These are phyloP conservation scores for Sarcophaga subvicina DNA, from an alignment of 2,888 invertebrate genomes.

Conservation along the genomic window DNA sequence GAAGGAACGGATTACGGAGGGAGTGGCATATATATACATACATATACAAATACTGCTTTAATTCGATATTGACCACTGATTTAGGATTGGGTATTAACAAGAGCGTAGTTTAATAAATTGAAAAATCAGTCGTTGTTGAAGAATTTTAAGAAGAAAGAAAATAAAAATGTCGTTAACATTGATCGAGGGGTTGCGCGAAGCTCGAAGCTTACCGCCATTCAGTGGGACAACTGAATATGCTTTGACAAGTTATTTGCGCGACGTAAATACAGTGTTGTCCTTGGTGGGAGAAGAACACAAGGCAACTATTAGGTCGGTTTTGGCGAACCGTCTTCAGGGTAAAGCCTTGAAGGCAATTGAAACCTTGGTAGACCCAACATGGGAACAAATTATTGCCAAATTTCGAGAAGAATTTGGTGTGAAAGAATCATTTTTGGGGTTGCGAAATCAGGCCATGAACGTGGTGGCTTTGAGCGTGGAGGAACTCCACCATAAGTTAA, in stretches of 20 bases:
- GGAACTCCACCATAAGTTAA: slow-evolving; percentile 17
- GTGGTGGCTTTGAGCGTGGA: slow-evolving; percentile 44
- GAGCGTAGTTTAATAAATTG: not conserved
- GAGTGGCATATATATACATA: not conserved
- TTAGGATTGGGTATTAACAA: not conserved
- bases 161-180: no score
- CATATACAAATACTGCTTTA: not conserved
- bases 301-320: not conserved
- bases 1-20: not conserved
- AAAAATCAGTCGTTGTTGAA: no score
- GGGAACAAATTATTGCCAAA: slow-evolving; percentile 46
- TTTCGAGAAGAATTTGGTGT: slow-evolving; percentile 61
- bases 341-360: not conserved
- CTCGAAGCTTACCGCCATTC: no score
- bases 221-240: not conserved
- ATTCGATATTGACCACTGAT: not conserved
- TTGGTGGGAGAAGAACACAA: not conserved
- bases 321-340: not conserved
- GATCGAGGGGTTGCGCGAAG: no score
- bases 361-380: not conserved
- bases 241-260: not conserved
- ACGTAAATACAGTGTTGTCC: not conserved
- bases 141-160: no score
- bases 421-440: slow-evolving; percentile 50
- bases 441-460: slow-evolving; percentile 48